These are phyloP conservation scores for Ellobius talpinus DNA, from an alignment of 2,113 vertebrate species.

Conservation along the genomic window DNA sequence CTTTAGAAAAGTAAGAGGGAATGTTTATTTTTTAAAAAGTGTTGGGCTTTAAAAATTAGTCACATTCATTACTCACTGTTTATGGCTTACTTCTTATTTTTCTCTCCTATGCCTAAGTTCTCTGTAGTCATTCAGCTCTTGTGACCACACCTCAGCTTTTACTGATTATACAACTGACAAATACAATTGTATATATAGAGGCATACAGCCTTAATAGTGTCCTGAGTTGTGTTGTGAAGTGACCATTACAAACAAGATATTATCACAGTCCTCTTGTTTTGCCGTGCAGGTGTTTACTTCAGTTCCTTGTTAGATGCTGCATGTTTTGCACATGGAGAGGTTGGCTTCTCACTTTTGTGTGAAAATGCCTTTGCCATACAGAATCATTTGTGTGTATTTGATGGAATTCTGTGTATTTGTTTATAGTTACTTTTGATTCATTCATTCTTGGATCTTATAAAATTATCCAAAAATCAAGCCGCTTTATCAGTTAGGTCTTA, in stretches of 20 bases:
- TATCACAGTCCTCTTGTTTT: background rate
- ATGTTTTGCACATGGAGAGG: background rate
- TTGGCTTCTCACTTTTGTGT: background rate
- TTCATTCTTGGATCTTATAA: background rate
- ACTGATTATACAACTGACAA: background rate
- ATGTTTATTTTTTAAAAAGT: background rate
- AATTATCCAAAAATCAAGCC: no score
- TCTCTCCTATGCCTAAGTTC: background rate
- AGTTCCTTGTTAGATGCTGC: background rate
- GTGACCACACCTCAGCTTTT: background rate
- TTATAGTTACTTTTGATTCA: background rate
- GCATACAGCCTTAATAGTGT: background rate
- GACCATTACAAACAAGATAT: background rate
- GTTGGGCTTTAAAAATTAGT: background rate
- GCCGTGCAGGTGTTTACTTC: background rate
- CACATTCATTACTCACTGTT: background rate
- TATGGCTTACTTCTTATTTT: background rate
- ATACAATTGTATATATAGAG: background rate
- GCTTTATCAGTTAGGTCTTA: background rate
- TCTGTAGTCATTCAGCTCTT: background rate
- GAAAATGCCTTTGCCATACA: background rate
- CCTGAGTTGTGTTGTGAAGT: background rate
- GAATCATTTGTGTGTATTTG: background rate
- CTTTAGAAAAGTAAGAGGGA: background rate
- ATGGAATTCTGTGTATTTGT: background rate